Evolutionary conservation across 2,113 vertebrate species (phyloP).

Genomic region (Oenanthe oenanthe): DNA sequence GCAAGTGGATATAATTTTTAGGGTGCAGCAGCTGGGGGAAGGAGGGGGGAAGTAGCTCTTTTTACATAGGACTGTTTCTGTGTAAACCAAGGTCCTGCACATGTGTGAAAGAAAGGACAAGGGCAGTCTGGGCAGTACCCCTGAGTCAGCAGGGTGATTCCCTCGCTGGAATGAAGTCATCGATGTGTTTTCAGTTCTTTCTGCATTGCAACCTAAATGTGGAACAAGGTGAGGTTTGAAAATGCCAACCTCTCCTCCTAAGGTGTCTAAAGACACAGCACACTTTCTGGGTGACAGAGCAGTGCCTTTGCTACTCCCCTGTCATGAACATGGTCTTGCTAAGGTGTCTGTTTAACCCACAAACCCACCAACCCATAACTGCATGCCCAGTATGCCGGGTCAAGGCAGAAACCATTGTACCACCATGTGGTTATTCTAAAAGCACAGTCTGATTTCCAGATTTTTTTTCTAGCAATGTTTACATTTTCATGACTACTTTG

Average conservation of each 20-base stretch:
- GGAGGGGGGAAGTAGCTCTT: not conserved
- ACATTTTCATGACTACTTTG: not conserved
- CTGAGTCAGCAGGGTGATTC: not conserved
- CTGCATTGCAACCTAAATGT: not conserved
- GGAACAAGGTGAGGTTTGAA: not conserved
- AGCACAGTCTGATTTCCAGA: not conserved
- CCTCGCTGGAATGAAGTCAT: not conserved
- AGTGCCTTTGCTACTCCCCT: not conserved
- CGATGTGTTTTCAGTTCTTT: not conserved
- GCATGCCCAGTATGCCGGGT: accelerated
- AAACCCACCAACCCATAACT: accelerated
- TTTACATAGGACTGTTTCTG: not conserved
- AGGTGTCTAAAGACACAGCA: not conserved
- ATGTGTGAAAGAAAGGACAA: not conserved
- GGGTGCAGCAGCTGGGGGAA: not conserved
- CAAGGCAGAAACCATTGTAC: not conserved
- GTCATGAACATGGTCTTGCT: not conserved
- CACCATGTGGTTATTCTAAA: not conserved
- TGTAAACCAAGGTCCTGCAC: not conserved
- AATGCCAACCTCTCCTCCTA: not conserved
- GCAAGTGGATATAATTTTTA: not conserved
- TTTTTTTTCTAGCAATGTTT: not conserved
- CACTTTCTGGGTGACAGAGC: accelerated
- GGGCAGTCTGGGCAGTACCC: not conserved
- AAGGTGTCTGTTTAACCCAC: not conserved